phyloP scores from a whole-genome alignment of 2,888 invertebrate species.

The Abscondita cerata region DNA sequence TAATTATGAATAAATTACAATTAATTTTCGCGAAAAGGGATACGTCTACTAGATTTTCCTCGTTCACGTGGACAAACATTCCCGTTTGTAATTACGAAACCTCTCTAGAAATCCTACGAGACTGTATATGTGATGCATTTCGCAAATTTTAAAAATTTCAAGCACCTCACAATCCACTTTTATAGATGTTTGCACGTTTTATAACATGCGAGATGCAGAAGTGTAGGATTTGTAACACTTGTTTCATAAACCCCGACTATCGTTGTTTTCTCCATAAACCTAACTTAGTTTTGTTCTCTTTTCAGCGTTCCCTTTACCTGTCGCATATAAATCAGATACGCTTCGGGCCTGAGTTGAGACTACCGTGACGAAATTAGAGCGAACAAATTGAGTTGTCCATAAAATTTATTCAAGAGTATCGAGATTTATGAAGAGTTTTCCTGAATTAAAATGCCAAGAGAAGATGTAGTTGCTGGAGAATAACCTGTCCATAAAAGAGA shows the following conservation, averaged over 20 bases:
- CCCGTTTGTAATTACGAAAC: neutral
- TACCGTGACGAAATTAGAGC: conserved; percentile 47
- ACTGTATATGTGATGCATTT: neutral
- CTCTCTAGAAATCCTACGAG: neutral
- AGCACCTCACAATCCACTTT: neutral
- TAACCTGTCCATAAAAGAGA: conserved; percentile 9
- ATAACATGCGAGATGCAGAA: conserved; percentile 1
- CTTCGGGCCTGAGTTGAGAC: conserved; percentile 26
- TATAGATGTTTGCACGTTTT: neutral
- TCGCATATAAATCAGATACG: conserved; percentile 37
- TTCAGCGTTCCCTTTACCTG: conserved; percentile 33
- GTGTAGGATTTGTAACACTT: conserved; percentile 39
- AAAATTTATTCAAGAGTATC: conserved; percentile 44
- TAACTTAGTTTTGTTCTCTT: conserved; percentile 35
- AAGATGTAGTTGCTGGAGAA: conserved; percentile 25
- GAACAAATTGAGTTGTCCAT: conserved; percentile 47
- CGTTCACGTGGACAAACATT: too few species aligned
- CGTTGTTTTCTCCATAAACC: conserved; percentile 39
- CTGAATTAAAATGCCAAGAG: conserved; percentile 43
- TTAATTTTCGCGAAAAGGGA: too few species aligned
- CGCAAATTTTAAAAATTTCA: neutral
- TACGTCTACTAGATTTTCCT: too few species aligned
- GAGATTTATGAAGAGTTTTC: conserved; percentile 41
- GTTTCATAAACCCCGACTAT: conserved; percentile 38
- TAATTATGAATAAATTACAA: too few species aligned